A percentile compares a stretch with the other conserved stretches of the same genome.
Evolutionary conservation across 53 echinoderm and acorn worm genomes (phyloP).

Genomic region (Astropecten irregularis): DNA sequence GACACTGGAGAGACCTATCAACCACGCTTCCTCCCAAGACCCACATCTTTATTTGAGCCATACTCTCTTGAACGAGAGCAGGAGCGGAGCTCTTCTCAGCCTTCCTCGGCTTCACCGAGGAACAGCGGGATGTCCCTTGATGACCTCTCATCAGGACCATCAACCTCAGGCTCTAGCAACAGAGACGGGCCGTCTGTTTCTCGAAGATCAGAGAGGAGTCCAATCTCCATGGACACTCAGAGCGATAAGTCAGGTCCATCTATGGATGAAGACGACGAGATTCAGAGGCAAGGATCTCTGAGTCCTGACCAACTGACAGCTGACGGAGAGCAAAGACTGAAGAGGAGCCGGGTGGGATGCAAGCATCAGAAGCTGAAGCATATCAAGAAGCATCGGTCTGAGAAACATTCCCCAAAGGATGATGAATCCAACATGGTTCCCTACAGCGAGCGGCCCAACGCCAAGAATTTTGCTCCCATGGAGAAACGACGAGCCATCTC

Average conservation of each 20-base stretch:
- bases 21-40: constrained; percentile 44
- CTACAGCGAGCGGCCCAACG: constrained; percentile 66
- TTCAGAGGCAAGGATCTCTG: constrained; percentile 32
- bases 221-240: constrained; percentile 21
- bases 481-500: constrained; percentile 58
- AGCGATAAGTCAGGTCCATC: constrained; percentile 20
- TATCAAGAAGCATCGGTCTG: constrained; percentile 49
- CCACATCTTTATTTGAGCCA: constrained; percentile 57
- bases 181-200: neutral
- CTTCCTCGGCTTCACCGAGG: constrained; percentile 11
- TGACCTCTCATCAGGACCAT: neutral
- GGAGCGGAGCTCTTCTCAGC: constrained; percentile 19
- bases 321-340: constrained; percentile 46
- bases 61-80: constrained; percentile 43
- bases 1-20: constrained; percentile 16
- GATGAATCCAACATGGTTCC: constrained; percentile 37
- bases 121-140: neutral
- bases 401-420: constrained; percentile 46
- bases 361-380: constrained; percentile 59
- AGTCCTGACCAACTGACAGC: constrained; percentile 43
- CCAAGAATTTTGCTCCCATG: constrained; percentile 57
- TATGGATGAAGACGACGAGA: constrained; percentile 4
- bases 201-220: constrained; percentile 8
- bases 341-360: constrained; percentile 29
- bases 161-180: neutral